Base-by-base conservation (phyloP, 2,113 vertebrate species). In the Recurvirostra avosetta region DNA sequence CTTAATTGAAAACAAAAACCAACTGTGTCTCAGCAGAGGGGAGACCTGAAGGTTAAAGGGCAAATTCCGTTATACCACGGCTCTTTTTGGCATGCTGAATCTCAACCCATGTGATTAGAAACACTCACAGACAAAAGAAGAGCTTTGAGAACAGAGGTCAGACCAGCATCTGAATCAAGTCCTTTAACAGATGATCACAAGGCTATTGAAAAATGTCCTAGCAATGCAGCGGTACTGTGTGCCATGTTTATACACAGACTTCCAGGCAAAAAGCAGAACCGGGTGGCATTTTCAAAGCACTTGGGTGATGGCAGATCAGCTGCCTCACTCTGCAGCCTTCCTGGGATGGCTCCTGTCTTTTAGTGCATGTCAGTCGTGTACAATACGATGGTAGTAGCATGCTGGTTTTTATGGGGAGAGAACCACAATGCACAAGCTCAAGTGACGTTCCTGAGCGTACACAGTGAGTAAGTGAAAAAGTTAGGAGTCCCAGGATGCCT, bases 51-150 rank as follows among this genome's bases (percentile, higher is more conserved):
- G 96, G 96, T 97, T 94, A 97, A 97, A 97, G 95, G 92, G 94
- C 94, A 95, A 93, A 96, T 97, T 96, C 94, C 96, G 17, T 93
- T 95, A 88, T 94, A 94, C 85, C 95, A 79, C 13, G 0, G 88
- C 88, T 89, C 95, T 94, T 97, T 97, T 96, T 95, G 86, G 85
- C 91, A 90, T 94, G 95, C 91, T 94, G 92, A 86, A 96, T 96
- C 94, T 95, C 96, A 97, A 86, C 94, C 94, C 94, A 95, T 97
- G 96, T 97, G 96, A 97, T 97, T 96, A 97, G 92, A 96, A 94
- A 94, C 59, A 76, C 94, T 96, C 86, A 72, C 79, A 93, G 94
- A 95, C 94, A 92, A 94, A 89, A 90, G 96, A 90, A 73, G 84
- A 97, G 91, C 91, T 94, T 96, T 94, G 85, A 96, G 94, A 95